Evolutionary conservation across 2,888 invertebrate genomes (phyloP).

Genomic region (Stenichneumon culpator): DNA sequence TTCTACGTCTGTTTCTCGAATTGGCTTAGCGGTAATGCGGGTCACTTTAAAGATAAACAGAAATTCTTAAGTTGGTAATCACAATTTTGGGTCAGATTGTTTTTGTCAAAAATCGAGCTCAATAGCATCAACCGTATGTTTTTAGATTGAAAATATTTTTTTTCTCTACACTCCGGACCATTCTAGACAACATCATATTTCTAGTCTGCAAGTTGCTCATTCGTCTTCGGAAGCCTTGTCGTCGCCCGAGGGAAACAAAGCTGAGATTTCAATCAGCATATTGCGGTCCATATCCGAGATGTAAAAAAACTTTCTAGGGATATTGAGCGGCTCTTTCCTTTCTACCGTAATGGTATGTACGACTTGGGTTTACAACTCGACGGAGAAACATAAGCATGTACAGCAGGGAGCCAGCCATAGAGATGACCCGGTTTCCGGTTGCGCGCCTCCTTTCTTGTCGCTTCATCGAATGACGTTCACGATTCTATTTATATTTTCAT

Average conservation of each 20-base stretch:
- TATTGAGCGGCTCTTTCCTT: constrained; percentile 68
- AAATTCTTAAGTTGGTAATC: background rate
- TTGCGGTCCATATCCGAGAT: constrained; percentile 49
- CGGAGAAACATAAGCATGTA: constrained; percentile 20
- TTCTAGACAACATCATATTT: too few relatives aligned
- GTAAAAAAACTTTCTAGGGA: constrained; percentile 74
- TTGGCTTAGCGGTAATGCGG: background rate
- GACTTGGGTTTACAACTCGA: background rate
- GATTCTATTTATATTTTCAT: constrained; percentile 43
- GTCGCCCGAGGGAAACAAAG: constrained; percentile 47
- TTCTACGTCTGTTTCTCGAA: background rate
- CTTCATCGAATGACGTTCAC: constrained; percentile 55
- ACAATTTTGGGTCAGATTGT: background rate
- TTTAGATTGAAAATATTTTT: too few relatives aligned
- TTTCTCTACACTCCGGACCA: too few relatives aligned
- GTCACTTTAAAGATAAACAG: background rate
- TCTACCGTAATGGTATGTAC: constrained; percentile 48
- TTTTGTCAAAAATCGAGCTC: background rate
- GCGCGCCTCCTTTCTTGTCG: constrained; percentile 59
- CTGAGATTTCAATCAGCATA: constrained; percentile 47
- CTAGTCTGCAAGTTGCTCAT: background rate
- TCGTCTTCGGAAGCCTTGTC: background rate
- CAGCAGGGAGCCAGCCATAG: constrained; percentile 10
- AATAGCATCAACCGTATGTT: too few relatives aligned
- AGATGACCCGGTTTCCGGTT: constrained; percentile 66